These are phyloP conservation scores for Parapsyche elsis DNA, from an alignment of 1,140 invertebrate genomes.

Conservation along the genomic window DNA sequence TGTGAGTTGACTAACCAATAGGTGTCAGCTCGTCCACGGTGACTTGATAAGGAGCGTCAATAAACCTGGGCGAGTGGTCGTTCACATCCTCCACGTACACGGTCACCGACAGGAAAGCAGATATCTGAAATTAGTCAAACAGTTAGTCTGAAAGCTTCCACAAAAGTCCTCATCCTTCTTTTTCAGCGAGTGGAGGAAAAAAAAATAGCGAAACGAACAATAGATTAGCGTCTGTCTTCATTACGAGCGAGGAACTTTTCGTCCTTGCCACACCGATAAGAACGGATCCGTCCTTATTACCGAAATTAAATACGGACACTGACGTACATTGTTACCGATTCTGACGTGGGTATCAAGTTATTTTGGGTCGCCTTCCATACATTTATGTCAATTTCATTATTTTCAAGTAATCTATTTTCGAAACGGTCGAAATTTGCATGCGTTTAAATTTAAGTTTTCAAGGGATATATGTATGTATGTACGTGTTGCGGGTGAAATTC, in stretches of 20 bases:
- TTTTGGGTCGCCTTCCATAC: no score
- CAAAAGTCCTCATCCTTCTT: neutral
- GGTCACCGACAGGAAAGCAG: conserved; percentile 83
- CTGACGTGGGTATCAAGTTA: no score
- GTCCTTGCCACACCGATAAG: neutral
- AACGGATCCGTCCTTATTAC: neutral
- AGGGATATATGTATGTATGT: no score
- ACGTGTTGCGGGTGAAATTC: no score
- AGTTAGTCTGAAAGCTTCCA: neutral
- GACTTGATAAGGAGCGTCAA: conserved; percentile 80
- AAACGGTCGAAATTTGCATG: no score
- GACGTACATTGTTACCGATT: no score
- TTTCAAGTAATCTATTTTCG: no score
- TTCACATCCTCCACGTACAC: conserved; percentile 89
- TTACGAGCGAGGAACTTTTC: conserved; percentile 2
- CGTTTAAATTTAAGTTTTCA: no score
- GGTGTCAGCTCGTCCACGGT: conserved; percentile 84
- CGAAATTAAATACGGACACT: no score
- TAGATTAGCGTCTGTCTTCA: conserved; percentile 14
- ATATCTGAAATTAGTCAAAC: conserved; percentile 67
- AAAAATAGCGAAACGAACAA: conserved; percentile 15
- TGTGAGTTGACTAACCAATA: conserved; percentile 68
- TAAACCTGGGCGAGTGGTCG: conserved; percentile 79
- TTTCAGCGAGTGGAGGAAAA: neutral
- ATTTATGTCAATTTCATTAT: no score